Percentiles rank a stretch among this genome's conserved stretches.
These are phyloP conservation scores for Rhabdophis nuchalis DNA, from an alignment of 2,797 vertebrate species.

Conservation along the genomic window DNA sequence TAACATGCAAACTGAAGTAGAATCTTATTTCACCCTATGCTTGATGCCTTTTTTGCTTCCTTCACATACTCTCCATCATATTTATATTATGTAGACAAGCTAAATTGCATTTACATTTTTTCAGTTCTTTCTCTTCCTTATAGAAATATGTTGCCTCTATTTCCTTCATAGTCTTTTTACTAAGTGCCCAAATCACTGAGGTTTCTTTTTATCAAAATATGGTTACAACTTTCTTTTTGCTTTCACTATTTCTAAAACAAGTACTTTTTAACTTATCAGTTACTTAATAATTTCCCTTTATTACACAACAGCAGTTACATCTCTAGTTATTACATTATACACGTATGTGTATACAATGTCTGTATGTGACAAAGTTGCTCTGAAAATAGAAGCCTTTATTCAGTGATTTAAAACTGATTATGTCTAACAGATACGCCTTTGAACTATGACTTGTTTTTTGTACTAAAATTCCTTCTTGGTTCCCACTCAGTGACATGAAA, in stretches of 20 bases:
- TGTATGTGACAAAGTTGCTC: neutral
- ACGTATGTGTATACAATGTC: neutral
- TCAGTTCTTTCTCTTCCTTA: neutral
- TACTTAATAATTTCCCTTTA: neutral
- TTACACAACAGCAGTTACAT: neutral
- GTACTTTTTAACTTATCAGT: neutral
- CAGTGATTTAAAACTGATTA: neutral
- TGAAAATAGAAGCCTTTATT: neutral
- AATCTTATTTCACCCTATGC: slow-evolving; percentile 31
- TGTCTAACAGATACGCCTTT: neutral
- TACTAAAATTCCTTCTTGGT: slow-evolving; percentile 3
- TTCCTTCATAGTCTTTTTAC: neutral
- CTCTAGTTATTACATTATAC: neutral
- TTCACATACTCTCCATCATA: slow-evolving; percentile 5
- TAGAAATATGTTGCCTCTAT: neutral
- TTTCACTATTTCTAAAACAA: neutral
- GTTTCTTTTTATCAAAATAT: neutral
- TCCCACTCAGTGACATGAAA: neutral
- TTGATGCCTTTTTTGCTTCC: slow-evolving; percentile 42
- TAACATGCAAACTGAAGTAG: slow-evolving; percentile 12
- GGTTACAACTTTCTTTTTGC: neutral
- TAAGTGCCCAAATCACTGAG: neutral
- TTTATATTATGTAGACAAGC: slow-evolving; percentile 36
- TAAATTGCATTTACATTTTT: slow-evolving; percentile 47
- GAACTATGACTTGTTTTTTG: neutral